phyloP scores from a whole-genome alignment of 1,140 invertebrate genomes.

The Drosophila punjabiensis region DNA sequence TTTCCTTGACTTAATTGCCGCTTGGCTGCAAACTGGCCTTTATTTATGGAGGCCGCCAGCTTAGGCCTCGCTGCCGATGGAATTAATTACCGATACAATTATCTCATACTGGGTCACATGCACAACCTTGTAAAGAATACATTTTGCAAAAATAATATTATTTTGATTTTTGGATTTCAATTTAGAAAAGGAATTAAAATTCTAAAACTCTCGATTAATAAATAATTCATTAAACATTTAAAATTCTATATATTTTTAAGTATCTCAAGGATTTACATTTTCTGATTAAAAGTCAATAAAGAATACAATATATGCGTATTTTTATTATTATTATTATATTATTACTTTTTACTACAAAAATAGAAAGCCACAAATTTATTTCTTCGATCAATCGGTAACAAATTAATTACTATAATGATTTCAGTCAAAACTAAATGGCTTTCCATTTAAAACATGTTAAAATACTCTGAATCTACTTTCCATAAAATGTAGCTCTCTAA shows the following conservation, averaged over 20 bases:
- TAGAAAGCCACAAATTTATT: neutral
- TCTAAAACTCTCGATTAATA: neutral
- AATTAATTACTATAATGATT: neutral
- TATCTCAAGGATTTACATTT: too few species aligned
- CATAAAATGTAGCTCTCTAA: too few species aligned
- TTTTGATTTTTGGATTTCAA: neutral
- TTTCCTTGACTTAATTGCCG: constrained; percentile 69
- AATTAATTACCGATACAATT: constrained; percentile 70
- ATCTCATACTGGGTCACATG: constrained; percentile 25
- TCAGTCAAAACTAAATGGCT: neutral
- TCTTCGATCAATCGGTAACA: neutral
- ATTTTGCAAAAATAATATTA: neutral
- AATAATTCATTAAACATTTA: neutral
- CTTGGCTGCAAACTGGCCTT: constrained; percentile 33
- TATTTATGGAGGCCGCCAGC: constrained; percentile 56
- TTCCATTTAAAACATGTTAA: neutral
- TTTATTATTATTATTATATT: too few species aligned
- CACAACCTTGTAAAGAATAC: neutral
- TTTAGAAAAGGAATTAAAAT: neutral
- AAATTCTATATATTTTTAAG: neutral
- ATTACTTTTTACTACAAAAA: too few species aligned
- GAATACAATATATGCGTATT: too few species aligned
- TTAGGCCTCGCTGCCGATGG: constrained; percentile 40
- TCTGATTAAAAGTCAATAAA: too few species aligned
- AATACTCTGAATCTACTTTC: too few species aligned